Evolutionary conservation across 2,113 vertebrate genomes (phyloP).

Genomic region (Rutilus rutilus): DNA sequence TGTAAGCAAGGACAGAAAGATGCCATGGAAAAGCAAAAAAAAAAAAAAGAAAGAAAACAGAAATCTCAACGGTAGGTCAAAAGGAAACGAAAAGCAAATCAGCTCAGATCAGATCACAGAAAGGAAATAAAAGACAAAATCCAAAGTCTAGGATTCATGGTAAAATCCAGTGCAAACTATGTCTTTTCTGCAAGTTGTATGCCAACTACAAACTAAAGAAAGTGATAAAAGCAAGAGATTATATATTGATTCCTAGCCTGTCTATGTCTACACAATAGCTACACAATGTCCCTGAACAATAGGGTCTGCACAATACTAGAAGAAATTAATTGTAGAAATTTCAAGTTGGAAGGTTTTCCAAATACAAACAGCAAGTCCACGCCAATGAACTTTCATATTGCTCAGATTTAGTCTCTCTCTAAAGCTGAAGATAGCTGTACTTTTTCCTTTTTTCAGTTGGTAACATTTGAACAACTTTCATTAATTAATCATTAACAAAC

Average conservation of each 20-base stretch:
- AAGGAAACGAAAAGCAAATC: slow-evolving; percentile 30
- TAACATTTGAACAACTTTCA: no score
- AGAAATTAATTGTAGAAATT: slow-evolving; percentile 72
- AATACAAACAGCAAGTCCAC: slow-evolving; percentile 67
- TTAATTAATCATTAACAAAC: no score
- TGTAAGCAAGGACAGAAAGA: slow-evolving; percentile 55
- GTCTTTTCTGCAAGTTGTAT: slow-evolving; percentile 61
- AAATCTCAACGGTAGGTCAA: slow-evolving; percentile 33
- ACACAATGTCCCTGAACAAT: slow-evolving; percentile 75
- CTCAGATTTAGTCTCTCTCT: slow-evolving; percentile 53
- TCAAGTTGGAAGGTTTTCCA: slow-evolving; percentile 74
- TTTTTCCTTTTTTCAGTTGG: slow-evolving; percentile 27
- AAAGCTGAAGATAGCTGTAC: slow-evolving; percentile 30
- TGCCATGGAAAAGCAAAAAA: slow-evolving; percentile 51
- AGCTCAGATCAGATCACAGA: slow-evolving; percentile 43
- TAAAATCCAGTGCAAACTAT: slow-evolving; percentile 80
- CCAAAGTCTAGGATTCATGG: slow-evolving; percentile 72
- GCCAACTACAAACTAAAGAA: slow-evolving; percentile 64
- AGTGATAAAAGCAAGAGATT: slow-evolving; percentile 66
- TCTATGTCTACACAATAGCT: slow-evolving; percentile 59
- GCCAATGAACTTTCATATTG: slow-evolving; percentile 75
- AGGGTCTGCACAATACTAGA: slow-evolving; percentile 79
- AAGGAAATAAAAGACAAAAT: slow-evolving; percentile 60
- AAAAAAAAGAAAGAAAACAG: slow-evolving; percentile 47
- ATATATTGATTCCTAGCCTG: slow-evolving; percentile 66